Evolutionary conservation across 2,113 vertebrate species (phyloP), one percentile per base, ranked within the genome.

Genomic region (Tursiops truncatus): DNA sequence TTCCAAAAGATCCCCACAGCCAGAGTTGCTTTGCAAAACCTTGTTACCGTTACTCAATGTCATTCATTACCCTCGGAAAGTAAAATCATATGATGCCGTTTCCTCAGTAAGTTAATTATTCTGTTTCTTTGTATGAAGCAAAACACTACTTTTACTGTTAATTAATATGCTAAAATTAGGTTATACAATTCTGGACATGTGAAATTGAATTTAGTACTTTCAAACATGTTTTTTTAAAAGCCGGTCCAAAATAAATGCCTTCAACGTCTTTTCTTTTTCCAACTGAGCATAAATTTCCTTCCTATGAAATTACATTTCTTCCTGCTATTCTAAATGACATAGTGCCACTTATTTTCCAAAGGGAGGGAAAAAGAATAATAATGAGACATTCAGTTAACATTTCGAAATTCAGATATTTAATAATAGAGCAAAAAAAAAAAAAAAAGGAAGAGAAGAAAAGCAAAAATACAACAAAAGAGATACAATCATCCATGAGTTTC

Each of bases 81-180:
- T 95, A 97, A 98, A 98, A 98, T 98, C 98, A 98, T 97, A 97
- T 97, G 98, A 98, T 94, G 82, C 96, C 83, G 96, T 98, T 98
- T 98, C 97, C 98, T 97, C 96, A 91, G 94, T 96, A 98, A 98
- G 96, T 94, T 97, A 97, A 98, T 98, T 98, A 98, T 98, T 98
- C 98, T 97, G 98, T 98, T 98, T 97, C 98, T 98, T 98, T 96
- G 93, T 97, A 96, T 86, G 94, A 97, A 62, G 63, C 92, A 93
- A 98, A 98, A 98, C 98, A 98, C 97, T 98, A 95, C 96, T 97
- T 98, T 98, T 98, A 98, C 98, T 98, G 97, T 98, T 98, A 98
- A 98, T 98, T 98, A 98, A 98, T 98, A 95, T 94, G 96, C 56
- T 92, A 96, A 97, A 98, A 99, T 98, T 98, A 97, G 97, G 95